phyloP scores from a whole-genome alignment of 2,113 vertebrate genomes.

The Megaceryle maxima region DNA sequence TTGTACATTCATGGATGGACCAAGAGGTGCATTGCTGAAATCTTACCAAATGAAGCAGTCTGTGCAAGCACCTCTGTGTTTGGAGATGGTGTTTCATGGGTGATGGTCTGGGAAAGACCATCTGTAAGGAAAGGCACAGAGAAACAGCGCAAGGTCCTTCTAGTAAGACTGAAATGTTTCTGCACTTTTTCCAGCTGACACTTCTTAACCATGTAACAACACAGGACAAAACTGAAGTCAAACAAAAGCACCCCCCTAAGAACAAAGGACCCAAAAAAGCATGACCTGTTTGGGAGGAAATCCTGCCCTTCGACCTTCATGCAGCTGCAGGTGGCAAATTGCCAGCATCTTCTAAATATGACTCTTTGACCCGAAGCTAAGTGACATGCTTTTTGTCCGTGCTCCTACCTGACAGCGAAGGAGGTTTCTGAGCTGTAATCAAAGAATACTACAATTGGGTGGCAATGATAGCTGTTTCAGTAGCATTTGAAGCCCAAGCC shows the following conservation, averaged over 20 bases:
- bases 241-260: not conserved
- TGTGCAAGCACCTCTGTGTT: not conserved
- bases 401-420: not conserved
- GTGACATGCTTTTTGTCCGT: not conserved
- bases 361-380: conserved; percentile 17
- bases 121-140: not conserved
- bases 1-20: not conserved
- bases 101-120: not conserved
- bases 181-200: not conserved
- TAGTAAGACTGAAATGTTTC: not conserved
- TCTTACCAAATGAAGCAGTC: not conserved
- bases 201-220: not conserved
- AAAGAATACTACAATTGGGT: not conserved
- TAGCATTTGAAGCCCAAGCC: not conserved
- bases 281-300: conserved; percentile 59
- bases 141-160: not conserved
- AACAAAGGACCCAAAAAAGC: conserved; percentile 60
- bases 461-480: not conserved
- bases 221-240: not conserved
- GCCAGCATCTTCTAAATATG: conserved; percentile 44
- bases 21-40: not conserved
- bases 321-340: conserved; percentile 57
- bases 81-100: not conserved
- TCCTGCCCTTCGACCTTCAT: conserved; percentile 59
- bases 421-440: not conserved